Base-by-base conservation (phyloP, 2,888 invertebrate species). In the Mystacides longicornis region DNA sequence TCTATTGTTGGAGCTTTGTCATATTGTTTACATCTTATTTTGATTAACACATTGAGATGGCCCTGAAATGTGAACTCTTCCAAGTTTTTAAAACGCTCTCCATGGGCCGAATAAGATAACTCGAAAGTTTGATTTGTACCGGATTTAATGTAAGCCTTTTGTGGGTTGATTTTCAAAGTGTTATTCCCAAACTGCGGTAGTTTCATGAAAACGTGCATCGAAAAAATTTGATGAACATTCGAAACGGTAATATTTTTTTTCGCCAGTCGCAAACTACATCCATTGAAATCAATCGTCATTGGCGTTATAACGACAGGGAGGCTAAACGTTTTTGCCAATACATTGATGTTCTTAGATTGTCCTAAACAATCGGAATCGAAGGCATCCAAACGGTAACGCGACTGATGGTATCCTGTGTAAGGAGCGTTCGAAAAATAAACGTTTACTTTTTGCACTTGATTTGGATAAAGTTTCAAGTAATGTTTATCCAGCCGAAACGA, bases 361-460 rank as follows among this genome's bases (percentile, higher is more conserved):
- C 1, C 33, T 11, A 46, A 21, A 7, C 33, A 22, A 7, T 51
- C 51, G 9, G 50, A 27, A 20, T 51, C 46, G 19, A 18, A 55
- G 47, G 51, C 43, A 31, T 55, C 51, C 14, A 55, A 51, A 51
- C 46, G 16, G 23, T 42, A 31, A 23, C 47, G 31, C 23, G 11
- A 31, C 23, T 55, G 55, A 22, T 55, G 55, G 4, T 31, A 51
- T 3, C 55, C 55, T 14, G 50, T 14, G 23, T 51, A 23, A 18
- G 50, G 23, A 31, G 45, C 47, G 23, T 50, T 50, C 19, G 50
- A 50, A 33, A 55, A 55, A 43, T 46, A 55, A 5, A 55, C 51
- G 9, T 50, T 33, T 9, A 55, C 19, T 4, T 51, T 55, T 3
- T 55, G 46, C 20, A 18, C 22, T 18, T 3, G 19, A 46, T 55